Evolutionary conservation across 2,797 vertebrate genomes (phyloP).

Genomic region (Enteromius mattozi): DNA sequence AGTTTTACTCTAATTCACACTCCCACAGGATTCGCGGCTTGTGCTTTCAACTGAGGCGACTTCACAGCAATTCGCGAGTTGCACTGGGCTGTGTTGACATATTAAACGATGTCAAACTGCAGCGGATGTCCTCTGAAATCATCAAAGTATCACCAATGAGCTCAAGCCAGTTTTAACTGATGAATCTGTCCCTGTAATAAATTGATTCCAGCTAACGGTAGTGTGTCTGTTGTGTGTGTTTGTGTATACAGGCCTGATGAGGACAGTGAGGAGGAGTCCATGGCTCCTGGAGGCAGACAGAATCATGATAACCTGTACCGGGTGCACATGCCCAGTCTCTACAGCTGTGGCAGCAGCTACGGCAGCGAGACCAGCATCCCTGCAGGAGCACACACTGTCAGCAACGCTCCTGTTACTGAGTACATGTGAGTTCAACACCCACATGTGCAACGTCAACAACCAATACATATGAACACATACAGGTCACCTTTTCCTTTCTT

Average conservation of each 20-base stretch:
- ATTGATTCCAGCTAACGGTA: background rate
- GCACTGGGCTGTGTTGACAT: background rate
- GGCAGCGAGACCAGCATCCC: slow-evolving; percentile 98
- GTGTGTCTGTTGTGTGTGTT: slow-evolving; percentile 26
- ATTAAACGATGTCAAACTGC: background rate
- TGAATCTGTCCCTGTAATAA: background rate
- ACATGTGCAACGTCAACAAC: background rate
- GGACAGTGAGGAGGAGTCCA: slow-evolving; percentile 90
- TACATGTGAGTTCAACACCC: slow-evolving; percentile 90
- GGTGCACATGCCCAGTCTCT: slow-evolving; percentile 98
- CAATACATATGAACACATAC: slow-evolving; percentile 1
- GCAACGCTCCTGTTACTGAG: slow-evolving; percentile 97
- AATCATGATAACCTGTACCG: slow-evolving; percentile 97
- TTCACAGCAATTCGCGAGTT: slow-evolving; percentile 8
- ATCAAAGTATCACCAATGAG: background rate
- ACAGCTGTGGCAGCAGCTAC: slow-evolving; percentile 99
- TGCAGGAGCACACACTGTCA: slow-evolving; percentile 96
- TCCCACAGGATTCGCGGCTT: background rate
- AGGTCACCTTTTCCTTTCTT: background rate
- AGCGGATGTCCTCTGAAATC: background rate
- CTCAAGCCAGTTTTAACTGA: background rate
- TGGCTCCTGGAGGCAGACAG: slow-evolving; percentile 86
- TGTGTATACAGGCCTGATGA: slow-evolving; percentile 83
- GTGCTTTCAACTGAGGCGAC: background rate
- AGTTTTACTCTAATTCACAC: slow-evolving; percentile 10